Percentiles rank a stretch among this genome's conserved stretches.
phyloP scores from a whole-genome alignment of 2,797 vertebrate species.

The Periophthalmus magnuspinnatus region DNA sequence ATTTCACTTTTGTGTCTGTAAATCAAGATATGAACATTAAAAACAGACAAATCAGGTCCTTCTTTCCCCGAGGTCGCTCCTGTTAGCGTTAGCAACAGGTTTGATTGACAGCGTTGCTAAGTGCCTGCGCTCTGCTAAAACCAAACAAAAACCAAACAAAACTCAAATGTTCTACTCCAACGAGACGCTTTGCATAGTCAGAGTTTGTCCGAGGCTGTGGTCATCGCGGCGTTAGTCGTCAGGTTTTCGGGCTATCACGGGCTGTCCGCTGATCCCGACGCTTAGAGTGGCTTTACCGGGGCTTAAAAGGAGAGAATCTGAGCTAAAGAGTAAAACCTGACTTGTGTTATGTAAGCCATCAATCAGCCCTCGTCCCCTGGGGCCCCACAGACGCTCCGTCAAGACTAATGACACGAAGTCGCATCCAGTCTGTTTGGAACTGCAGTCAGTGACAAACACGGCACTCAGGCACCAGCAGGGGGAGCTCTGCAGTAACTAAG shows the following conservation, averaged over 20 bases:
- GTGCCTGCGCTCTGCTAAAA: too few species aligned
- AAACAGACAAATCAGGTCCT: too few species aligned
- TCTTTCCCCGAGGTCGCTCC: too few species aligned
- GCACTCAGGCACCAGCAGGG: constrained; percentile 3
- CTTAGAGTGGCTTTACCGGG: constrained; percentile 4
- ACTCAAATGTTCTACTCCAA: neutral
- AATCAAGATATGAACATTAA: too few species aligned
- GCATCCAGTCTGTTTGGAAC: constrained; percentile 8
- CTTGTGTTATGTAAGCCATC: constrained; percentile 11
- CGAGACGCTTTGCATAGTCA: neutral
- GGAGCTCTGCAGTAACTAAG: constrained; percentile 3
- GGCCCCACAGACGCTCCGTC: constrained; percentile 5
- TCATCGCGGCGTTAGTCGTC: neutral
- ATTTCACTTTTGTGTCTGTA: too few species aligned
- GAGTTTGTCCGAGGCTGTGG: neutral
- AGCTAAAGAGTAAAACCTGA: constrained; percentile 9
- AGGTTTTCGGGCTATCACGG: constrained; percentile 6
- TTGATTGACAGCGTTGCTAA: too few species aligned
- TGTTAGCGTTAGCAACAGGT: too few species aligned
- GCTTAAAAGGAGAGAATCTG: neutral
- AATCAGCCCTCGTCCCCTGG: constrained; percentile 5
- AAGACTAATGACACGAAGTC: constrained; percentile 9
- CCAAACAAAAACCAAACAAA: too few species aligned
- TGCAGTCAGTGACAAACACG: constrained; percentile 7
- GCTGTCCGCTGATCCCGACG: constrained; percentile 3